phyloP scores from a whole-genome alignment of 2,113 vertebrate species.

The Octodon degus region DNA sequence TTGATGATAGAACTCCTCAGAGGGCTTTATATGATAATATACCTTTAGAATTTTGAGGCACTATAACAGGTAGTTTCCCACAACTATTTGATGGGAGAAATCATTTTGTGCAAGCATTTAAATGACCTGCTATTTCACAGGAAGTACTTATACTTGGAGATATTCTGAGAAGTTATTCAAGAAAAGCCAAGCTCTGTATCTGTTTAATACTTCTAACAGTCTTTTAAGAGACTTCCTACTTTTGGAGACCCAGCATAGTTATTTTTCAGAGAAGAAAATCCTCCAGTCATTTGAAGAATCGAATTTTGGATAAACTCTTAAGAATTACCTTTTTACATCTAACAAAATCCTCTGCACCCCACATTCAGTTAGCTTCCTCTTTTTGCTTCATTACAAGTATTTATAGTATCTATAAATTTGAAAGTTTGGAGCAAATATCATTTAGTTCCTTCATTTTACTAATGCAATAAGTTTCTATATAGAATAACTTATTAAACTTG shows the following conservation, averaged over 20 bases:
- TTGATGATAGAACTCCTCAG: slow-evolving; percentile 24
- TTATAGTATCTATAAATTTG: not conserved
- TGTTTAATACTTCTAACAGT: not conserved
- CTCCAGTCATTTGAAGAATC: not conserved
- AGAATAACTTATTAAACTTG: not conserved
- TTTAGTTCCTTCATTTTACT: not conserved
- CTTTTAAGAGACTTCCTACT: slow-evolving; percentile 42
- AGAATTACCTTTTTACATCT: not conserved
- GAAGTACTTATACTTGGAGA: slow-evolving; percentile 8
- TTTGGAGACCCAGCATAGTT: not conserved
- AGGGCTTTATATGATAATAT: not conserved
- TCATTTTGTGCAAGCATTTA: slow-evolving; percentile 24
- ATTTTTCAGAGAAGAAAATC: not conserved
- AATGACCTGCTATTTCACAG: not conserved
- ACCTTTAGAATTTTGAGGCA: not conserved
- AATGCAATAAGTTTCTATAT: not conserved
- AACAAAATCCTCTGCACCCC: not conserved
- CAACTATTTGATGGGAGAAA: not conserved
- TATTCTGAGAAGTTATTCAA: slow-evolving; percentile 22
- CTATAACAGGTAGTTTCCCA: not conserved
- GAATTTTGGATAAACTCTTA: not conserved
- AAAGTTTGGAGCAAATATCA: slow-evolving; percentile 22
- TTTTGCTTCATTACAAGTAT: slow-evolving; percentile 26
- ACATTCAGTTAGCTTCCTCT: not conserved
- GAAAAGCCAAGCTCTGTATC: not conserved